Evolutionary conservation across 2,113 vertebrate species (phyloP).

Genomic region (Haplochromis burtoni): DNA sequence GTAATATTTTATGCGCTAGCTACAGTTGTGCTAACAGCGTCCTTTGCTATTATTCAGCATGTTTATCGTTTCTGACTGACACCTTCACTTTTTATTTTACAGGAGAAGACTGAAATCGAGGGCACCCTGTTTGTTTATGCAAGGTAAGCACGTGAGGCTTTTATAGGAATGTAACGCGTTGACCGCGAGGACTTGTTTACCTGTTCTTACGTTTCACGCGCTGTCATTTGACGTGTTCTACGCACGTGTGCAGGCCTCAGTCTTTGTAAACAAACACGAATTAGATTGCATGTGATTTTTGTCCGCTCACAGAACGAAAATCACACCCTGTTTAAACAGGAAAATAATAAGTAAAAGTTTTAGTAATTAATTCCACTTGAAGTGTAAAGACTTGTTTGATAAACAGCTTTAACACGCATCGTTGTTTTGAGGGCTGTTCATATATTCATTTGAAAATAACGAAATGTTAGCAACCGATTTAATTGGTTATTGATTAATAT

Average conservation of each 20-base stretch:
- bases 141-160: slow-evolving; percentile 74
- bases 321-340: not conserved
- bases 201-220: not conserved
- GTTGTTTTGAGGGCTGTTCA: not conserved
- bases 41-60: not conserved
- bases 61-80: not conserved
- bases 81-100: slow-evolving; percentile 24
- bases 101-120: slow-evolving; percentile 98
- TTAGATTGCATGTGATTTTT: not conserved
- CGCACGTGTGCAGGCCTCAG: slow-evolving; percentile 13
- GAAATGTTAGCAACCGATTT: not conserved
- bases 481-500: not conserved
- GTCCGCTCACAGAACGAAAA: not conserved
- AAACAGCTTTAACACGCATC: not conserved
- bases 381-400: not conserved
- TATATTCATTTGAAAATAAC: not conserved
- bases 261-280: slow-evolving; percentile 34
- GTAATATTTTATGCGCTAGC: not conserved
- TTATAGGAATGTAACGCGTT: not conserved
- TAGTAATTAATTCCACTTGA: not conserved
- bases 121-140: slow-evolving; percentile 95
- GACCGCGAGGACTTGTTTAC: not conserved
- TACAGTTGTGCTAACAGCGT: not conserved
- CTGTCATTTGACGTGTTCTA: not conserved
- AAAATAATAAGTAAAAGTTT: not conserved